A percentile compares a stretch with the other conserved stretches of the same genome.
These are phyloP conservation scores for Tylochromis polylepis DNA, from an alignment of 2,113 vertebrate species.

Conservation along the genomic window DNA sequence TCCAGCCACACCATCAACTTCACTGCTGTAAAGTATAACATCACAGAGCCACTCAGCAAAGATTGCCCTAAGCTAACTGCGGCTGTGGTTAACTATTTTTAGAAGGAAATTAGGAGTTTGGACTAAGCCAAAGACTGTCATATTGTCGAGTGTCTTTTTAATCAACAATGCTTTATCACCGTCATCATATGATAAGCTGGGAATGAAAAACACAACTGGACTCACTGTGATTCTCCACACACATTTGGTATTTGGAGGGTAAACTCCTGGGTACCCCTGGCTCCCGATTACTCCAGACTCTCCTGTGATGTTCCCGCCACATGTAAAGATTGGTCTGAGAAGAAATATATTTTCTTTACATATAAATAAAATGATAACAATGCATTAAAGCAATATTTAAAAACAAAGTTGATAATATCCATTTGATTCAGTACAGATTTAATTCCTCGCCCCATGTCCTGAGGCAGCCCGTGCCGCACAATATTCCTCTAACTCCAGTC, in stretches of 20 bases:
- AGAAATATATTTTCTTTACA: not conserved
- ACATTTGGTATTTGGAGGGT: constrained; percentile 97
- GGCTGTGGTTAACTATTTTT: constrained; percentile 19
- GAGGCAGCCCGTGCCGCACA: constrained; percentile 11
- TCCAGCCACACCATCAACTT: not conserved
- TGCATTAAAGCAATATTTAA: not conserved
- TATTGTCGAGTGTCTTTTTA: not conserved
- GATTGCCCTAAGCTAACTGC: not conserved
- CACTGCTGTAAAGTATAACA: not conserved
- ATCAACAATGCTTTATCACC: not conserved
- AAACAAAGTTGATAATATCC: not conserved
- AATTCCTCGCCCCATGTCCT: constrained; percentile 1
- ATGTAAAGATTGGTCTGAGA: constrained; percentile 82
- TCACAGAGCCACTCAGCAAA: not conserved
- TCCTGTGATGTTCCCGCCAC: constrained; percentile 89
- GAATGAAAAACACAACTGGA: not conserved
- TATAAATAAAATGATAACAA: not conserved
- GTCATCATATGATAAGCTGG: not conserved
- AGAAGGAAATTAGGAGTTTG: constrained; percentile 1
- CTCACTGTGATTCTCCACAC: constrained; percentile 99
- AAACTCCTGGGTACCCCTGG: constrained; percentile 96
- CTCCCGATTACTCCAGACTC: constrained; percentile 93
- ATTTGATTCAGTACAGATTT: not conserved
- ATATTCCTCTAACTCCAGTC: not conserved
- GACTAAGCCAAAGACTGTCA: not conserved